phyloP scores from a whole-genome alignment of 2,113 vertebrate species.

The Morone saxatilis region DNA sequence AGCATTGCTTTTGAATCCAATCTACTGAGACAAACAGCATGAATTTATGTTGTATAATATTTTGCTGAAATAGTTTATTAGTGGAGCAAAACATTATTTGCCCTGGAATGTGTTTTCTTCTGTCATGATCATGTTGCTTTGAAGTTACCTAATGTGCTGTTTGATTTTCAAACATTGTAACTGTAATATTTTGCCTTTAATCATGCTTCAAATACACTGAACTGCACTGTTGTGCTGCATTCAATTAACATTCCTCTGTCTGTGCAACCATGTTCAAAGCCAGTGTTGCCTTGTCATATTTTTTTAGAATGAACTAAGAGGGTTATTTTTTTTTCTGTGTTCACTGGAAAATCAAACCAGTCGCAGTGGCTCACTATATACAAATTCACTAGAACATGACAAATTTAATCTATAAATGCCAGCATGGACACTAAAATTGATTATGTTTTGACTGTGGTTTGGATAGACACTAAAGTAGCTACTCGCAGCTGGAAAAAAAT shows the following conservation, averaged over 20 bases:
- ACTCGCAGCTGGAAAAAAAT: neutral
- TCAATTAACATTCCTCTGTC: constrained; percentile 26
- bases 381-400: neutral
- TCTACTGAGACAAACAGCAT: constrained; percentile 43
- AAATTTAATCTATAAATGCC: neutral
- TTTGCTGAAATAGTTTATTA: constrained; percentile 22
- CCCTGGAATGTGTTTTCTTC: neutral
- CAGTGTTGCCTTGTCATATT: neutral
- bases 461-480: neutral
- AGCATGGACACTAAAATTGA: neutral
- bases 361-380: neutral
- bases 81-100: constrained; percentile 27
- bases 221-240: constrained; percentile 17
- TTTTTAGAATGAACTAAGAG: neutral
- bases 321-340: neutral
- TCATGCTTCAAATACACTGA: constrained; percentile 45
- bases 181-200: constrained; percentile 25
- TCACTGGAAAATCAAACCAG: neutral
- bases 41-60: constrained; percentile 56
- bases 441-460: neutral
- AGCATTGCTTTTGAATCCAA: constrained; percentile 12
- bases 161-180: constrained; percentile 49
- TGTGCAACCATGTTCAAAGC: neutral
- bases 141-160: constrained; percentile 27
- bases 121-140: constrained; percentile 28